Evolutionary conservation across 2,797 vertebrate genomes (phyloP).

Genomic region (Cirrhinus mrigala): DNA sequence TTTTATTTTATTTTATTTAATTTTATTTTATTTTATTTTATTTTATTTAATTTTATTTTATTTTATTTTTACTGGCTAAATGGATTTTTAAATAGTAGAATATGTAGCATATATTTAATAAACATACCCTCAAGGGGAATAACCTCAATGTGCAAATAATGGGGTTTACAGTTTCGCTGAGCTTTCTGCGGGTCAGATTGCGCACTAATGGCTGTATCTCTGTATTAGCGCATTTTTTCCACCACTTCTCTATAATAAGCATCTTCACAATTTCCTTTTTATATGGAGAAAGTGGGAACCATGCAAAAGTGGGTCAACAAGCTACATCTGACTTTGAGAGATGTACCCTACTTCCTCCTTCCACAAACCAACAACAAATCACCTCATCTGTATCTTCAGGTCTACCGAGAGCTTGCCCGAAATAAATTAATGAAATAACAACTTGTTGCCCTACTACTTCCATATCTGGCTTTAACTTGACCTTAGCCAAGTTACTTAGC

Average conservation of each 20-base stretch:
- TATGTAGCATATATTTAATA: background rate
- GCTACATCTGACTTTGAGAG: slow-evolving; percentile 49
- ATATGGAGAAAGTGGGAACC: background rate
- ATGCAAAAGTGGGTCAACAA: slow-evolving; percentile 50
- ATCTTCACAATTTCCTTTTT: slow-evolving; percentile 12
- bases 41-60: background rate
- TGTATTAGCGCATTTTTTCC: background rate
- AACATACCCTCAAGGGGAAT: background rate
- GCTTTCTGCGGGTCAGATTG: background rate
- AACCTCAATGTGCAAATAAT: background rate
- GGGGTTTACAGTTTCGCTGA: background rate
- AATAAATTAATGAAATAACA: slow-evolving; percentile 19
- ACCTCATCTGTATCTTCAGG: slow-evolving; percentile 28
- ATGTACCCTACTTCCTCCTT: slow-evolving; percentile 56
- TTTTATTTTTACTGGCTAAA: background rate
- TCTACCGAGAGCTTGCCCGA: slow-evolving; percentile 11
- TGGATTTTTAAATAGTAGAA: background rate
- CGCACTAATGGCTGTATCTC: background rate
- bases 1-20: too few species aligned
- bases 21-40: too few species aligned
- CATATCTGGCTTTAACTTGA: slow-evolving; percentile 20
- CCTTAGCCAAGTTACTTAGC: background rate
- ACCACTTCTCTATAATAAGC: background rate
- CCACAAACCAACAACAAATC: slow-evolving; percentile 49
- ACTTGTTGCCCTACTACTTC: background rate